phyloP scores from a whole-genome alignment of 2,888 invertebrate genomes.

The Phanerotoma sp. region DNA sequence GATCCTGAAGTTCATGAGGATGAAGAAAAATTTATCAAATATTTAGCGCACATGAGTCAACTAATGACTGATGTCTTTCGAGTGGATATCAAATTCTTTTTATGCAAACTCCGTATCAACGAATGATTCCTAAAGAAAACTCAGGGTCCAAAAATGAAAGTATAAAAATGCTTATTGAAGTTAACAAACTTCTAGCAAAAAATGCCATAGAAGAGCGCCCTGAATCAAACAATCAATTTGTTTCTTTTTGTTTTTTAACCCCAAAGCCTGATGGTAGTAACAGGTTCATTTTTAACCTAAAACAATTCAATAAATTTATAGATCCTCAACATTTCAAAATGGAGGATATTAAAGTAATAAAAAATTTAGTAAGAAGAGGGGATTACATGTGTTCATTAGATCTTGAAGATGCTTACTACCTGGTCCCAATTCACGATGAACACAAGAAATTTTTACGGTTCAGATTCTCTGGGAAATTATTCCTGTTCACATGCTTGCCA shows the following conservation, averaged over 20 bases:
- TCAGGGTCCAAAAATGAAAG: background rate
- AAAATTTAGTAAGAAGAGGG: slow-evolving; percentile 13
- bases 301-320: slow-evolving; percentile 24
- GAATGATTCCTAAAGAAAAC: background rate
- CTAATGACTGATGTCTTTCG: background rate
- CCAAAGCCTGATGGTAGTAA: slow-evolving; percentile 24
- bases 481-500: slow-evolving; percentile 35
- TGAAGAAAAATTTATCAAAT: too few relatives aligned
- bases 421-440: slow-evolving; percentile 27
- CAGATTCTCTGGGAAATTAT: slow-evolving; percentile 24
- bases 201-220: slow-evolving; percentile 18
- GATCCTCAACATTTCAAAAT: slow-evolving; percentile 25
- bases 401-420: slow-evolving; percentile 23
- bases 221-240: slow-evolving; percentile 21
- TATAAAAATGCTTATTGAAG: background rate
- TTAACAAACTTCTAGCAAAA: slow-evolving; percentile 1
- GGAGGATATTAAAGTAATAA: slow-evolving; percentile 23
- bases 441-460: slow-evolving; percentile 35
- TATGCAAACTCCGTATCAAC: slow-evolving; percentile 10
- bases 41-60: too few relatives aligned
- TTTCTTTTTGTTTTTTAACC: slow-evolving; percentile 25
- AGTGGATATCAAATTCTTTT: slow-evolving; percentile 16
- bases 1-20: slow-evolving; percentile 1
- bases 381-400: slow-evolving; percentile 23
- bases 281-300: slow-evolving; percentile 29